A percentile compares a stretch with the other conserved stretches of the same genome.
Evolutionary conservation across 2,888 invertebrate genomes (phyloP).

Genomic region (Drosophila pseudotakahashii): DNA sequence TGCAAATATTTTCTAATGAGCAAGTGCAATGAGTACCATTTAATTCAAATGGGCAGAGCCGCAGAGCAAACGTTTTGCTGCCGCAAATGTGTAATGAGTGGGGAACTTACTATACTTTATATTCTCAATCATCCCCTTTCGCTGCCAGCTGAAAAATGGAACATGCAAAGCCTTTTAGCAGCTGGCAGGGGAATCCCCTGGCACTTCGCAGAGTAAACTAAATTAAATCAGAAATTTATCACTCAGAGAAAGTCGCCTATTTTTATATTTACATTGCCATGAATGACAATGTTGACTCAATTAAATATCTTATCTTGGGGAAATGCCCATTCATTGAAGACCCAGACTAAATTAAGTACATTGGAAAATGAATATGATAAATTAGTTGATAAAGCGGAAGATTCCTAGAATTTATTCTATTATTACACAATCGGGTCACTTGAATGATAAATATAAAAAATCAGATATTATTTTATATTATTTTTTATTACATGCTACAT

Average conservation of each 20-base stretch:
- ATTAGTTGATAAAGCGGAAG: not conserved
- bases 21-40: constrained; percentile 66
- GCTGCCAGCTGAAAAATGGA: constrained; percentile 21
- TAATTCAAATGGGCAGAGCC: constrained; percentile 48
- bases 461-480: not conserved
- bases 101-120: constrained; percentile 32
- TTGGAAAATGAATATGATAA: not conserved
- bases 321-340: not conserved
- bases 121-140: not conserved
- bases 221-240: constrained; percentile 14
- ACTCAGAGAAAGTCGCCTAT: constrained; percentile 16
- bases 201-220: constrained; percentile 12
- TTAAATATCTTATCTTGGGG: constrained; percentile 7
- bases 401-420: not conserved
- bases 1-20: constrained; percentile 76
- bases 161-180: constrained; percentile 36
- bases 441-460: not conserved
- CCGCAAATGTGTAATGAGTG: constrained; percentile 38
- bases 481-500: not conserved
- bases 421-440: not conserved
- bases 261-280: constrained; percentile 9
- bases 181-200: constrained; percentile 8
- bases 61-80: constrained; percentile 26
- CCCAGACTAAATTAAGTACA: not conserved
- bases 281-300: constrained; percentile 9